Conservation (phyloP, 2,888 invertebrate species). For the Notocelia uddmanniana region DNA sequence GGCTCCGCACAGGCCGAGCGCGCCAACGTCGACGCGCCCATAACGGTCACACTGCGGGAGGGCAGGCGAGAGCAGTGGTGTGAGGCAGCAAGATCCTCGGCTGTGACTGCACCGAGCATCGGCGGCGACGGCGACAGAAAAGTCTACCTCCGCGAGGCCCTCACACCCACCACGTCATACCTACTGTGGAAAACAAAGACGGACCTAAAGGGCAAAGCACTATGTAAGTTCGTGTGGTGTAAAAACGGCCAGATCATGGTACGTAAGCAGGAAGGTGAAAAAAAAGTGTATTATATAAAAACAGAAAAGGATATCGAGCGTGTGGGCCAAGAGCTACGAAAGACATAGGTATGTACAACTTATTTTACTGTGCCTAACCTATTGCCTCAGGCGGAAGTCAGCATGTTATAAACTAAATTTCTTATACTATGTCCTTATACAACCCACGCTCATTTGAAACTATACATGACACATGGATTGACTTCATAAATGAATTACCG, state of each 20-base stretch:
- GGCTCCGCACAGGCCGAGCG: not conserved
- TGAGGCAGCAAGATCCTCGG: not conserved
- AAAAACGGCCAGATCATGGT: conserved; percentile 23
- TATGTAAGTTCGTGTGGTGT: conserved; percentile 17
- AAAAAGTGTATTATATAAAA: not conserved
- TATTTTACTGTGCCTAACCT: too few relatives aligned
- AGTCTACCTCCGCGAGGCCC: not conserved
- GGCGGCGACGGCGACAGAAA: not conserved
- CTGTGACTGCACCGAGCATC: not conserved
- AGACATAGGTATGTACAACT: not conserved
- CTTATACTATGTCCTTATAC: too few relatives aligned
- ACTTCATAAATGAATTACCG: too few relatives aligned
- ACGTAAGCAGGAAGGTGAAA: not conserved
- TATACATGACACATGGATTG: too few relatives aligned
- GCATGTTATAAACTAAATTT: too few relatives aligned
- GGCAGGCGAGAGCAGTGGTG: not conserved
- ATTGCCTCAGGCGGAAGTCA: too few relatives aligned
- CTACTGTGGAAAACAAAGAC: conserved; percentile 22
- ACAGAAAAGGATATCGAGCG: not conserved
- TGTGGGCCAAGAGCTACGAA: not conserved
- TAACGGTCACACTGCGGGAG: not conserved
- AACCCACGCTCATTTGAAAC: too few relatives aligned
- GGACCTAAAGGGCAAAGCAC: not conserved
- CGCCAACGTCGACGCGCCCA: not conserved
- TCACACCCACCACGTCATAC: conserved; percentile 13